Percentiles rank a stretch among this genome's conserved stretches.
Conservation (phyloP, 2,797 vertebrate species). For the Trichosurus vulpecula region DNA sequence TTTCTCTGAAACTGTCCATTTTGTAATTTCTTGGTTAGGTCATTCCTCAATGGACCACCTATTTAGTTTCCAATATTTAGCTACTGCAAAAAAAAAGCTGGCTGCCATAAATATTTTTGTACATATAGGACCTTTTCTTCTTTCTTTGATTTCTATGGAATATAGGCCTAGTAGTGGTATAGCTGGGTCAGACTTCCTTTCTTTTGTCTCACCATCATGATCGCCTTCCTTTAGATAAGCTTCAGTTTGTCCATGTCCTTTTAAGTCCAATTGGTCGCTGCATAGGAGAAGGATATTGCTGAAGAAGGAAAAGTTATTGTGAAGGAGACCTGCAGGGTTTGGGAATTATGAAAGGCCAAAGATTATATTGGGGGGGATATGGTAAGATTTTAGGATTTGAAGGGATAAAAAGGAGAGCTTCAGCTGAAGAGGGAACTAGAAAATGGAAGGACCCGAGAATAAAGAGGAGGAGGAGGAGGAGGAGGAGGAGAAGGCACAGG, state of each 20-base stretch:
- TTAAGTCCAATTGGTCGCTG: not conserved
- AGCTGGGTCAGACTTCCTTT: not conserved
- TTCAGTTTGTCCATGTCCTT: not conserved
- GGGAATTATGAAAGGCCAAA: not conserved
- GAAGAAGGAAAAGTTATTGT: not conserved
- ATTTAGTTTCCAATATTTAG: not conserved
- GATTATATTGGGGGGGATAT: not conserved
- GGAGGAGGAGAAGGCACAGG: not conserved
- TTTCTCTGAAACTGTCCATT: not conserved
- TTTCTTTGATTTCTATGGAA: not conserved
- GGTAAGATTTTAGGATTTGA: not conserved
- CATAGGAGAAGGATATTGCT: not conserved
- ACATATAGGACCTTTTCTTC: not conserved
- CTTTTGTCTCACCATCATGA: not conserved
- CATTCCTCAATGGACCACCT: not conserved
- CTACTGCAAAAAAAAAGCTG: not conserved
- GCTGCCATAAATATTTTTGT: not conserved
- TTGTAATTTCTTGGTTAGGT: not conserved
- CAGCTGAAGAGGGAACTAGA: not conserved
- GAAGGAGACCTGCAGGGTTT: not conserved
- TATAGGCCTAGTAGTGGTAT: not conserved
- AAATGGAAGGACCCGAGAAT: not conserved
- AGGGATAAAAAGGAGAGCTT: not conserved
- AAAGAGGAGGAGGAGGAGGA: not conserved
- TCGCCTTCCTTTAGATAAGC: not conserved